These are phyloP conservation scores for Lasius platythorax DNA, from an alignment of 2,888 invertebrate species.

Conservation along the genomic window DNA sequence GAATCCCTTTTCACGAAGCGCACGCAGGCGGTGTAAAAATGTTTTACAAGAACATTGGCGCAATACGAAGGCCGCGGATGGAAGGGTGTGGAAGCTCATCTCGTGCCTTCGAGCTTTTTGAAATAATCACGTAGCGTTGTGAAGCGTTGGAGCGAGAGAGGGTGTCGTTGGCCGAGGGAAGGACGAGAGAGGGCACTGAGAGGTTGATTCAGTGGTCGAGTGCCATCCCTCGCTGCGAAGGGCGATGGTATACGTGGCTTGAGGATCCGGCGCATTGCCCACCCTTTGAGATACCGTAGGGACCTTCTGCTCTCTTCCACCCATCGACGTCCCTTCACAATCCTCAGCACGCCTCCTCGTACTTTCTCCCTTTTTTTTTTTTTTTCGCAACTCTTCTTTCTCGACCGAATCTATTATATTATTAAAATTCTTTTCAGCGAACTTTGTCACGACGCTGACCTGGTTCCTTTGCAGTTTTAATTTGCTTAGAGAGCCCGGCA, in stretches of 20 bases:
- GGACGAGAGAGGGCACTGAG: slow-evolving; percentile 68
- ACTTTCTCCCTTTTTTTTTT: slow-evolving; percentile 22
- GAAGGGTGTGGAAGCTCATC: slow-evolving; percentile 66
- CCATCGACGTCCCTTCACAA: slow-evolving; percentile 62
- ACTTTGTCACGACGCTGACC: slow-evolving; percentile 38
- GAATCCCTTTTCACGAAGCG: slow-evolving; percentile 31
- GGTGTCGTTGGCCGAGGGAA: slow-evolving; percentile 66
- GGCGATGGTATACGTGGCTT: slow-evolving; percentile 75
- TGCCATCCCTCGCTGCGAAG: slow-evolving; percentile 77
- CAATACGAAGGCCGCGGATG: slow-evolving; percentile 30
- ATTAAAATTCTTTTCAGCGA: slow-evolving; percentile 38
- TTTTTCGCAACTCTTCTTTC: slow-evolving; percentile 14
- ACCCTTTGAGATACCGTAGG: slow-evolving; percentile 65
- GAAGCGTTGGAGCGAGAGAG: slow-evolving; percentile 74
- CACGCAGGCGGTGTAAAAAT: slow-evolving; percentile 47
- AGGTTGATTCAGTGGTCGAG: slow-evolving; percentile 80
- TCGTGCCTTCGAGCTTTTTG: slow-evolving; percentile 78
- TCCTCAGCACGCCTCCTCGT: slow-evolving; percentile 57
- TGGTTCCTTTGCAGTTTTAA: slow-evolving; percentile 32
- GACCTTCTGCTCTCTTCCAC: slow-evolving; percentile 37
- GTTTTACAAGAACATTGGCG: slow-evolving; percentile 43
- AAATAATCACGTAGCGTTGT: slow-evolving; percentile 83
- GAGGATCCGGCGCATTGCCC: slow-evolving; percentile 69
- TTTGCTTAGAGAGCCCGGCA: neutral
- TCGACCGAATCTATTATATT: slow-evolving; percentile 37